Evolutionary conservation across 2,888 invertebrate genomes (phyloP), one percentile per base, ranked within the genome.

Genomic region (Argyra leucocephala): DNA sequence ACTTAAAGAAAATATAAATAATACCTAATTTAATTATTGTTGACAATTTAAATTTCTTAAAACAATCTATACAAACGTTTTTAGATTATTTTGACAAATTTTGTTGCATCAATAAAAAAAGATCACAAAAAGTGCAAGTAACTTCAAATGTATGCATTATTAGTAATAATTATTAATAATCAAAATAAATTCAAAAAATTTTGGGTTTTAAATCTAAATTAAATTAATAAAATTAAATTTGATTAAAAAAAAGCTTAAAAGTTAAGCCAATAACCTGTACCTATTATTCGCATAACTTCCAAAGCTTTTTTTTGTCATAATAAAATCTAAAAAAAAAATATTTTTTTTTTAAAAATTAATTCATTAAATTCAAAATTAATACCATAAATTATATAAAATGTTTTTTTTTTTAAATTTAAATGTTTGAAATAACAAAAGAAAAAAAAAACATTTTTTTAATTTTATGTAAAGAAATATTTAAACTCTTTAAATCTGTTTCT

Each of bases 221-320:
- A 31, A 31, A 31, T 31, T 9, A 37, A 37, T 10, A 37, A 37
- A 48, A 48, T 18, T 18, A 18, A 48, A 48, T 48, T 48, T 48
- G 48, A 48, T 48, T 48, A 48, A 48, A 48, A 18, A 48, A 48
- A 48, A 48, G 48, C 48, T 48, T 48, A 48, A 15, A 48, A 48
- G 48, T 48, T 48, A 48, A 48, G 48, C 48, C 48, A 48, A 48
- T 48, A 48, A 48, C 48, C 48, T 5, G 48, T 48, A 48, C 48
- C 48, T 48, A 48, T 48, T 48, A 48, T 48, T 48, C 48, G 48
- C 48, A 48, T 48, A 48, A 48, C 48, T 48, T 48, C 48, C 48
- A 48, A 48, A 48, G 48, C 48, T 48, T 48, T 48, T 48, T 48
- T 48, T 48, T 48, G 18, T 48, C 48, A 48, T 48, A 48, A 48